Conservation (phyloP, 2,888 invertebrate species). For the Leucania comma region DNA sequence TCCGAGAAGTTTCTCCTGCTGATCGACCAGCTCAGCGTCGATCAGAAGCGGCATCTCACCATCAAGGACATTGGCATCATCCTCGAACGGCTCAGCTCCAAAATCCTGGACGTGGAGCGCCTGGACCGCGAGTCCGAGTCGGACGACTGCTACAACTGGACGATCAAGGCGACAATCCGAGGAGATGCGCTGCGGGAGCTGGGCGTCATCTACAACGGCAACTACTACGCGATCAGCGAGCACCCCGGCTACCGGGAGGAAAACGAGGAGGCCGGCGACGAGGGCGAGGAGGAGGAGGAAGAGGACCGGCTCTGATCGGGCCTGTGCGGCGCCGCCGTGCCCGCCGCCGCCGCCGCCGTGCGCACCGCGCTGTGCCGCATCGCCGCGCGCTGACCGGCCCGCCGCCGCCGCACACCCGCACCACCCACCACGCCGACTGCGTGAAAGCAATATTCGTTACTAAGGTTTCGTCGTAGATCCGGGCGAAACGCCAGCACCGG, state of each 20-base stretch:
- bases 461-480: slow-evolving; percentile 54
- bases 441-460: slow-evolving; percentile 63
- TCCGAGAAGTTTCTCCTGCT: slow-evolving; percentile 98
- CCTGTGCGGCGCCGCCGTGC: slow-evolving; percentile 89
- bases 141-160: slow-evolving; percentile 98
- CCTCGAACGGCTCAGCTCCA: slow-evolving; percentile 97
- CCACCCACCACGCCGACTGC: slow-evolving; percentile 43
- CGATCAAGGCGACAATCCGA: slow-evolving; percentile 98
- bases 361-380: slow-evolving; percentile 84
- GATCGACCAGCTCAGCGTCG: slow-evolving; percentile 97
- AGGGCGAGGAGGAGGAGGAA: slow-evolving; percentile 96
- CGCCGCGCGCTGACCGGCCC: slow-evolving; percentile 80
- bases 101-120: slow-evolving; percentile 98
- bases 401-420: slow-evolving; percentile 61
- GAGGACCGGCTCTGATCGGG: slow-evolving; percentile 92
- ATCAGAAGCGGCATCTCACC: slow-evolving; percentile 97
- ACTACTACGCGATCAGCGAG: slow-evolving; percentile 98
- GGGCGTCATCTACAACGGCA: slow-evolving; percentile 98
- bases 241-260: slow-evolving; percentile 98
- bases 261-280: slow-evolving; percentile 96
- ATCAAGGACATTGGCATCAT: slow-evolving; percentile 99
- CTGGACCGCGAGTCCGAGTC: slow-evolving; percentile 97
- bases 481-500: slow-evolving; percentile 46
- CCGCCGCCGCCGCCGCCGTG: slow-evolving; percentile 85
- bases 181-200: slow-evolving; percentile 97